A percentile compares a stretch with the other conserved stretches of the same genome.
Evolutionary conservation across 23 tunicate genomes (phyloP).

Genomic region (Clavelina lepadiformis): DNA sequence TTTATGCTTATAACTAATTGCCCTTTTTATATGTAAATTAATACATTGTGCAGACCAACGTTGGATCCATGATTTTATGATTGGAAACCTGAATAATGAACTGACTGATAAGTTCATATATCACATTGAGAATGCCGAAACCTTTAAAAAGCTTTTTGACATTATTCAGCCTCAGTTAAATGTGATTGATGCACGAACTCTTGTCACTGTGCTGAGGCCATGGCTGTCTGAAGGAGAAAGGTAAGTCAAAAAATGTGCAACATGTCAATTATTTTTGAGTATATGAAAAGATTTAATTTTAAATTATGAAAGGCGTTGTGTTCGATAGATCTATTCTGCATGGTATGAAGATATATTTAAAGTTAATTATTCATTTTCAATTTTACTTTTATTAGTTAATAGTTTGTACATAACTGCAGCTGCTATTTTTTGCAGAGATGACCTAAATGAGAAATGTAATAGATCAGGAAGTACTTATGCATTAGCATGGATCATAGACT

Average conservation of each 20-base stretch:
- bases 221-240: not conserved
- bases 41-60: not conserved
- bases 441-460: not conserved
- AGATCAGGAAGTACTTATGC: not conserved
- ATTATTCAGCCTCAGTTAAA: not conserved
- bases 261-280: too few species aligned
- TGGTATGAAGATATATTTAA: too few species aligned
- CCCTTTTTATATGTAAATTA: not conserved
- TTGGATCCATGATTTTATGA: constrained; percentile 13
- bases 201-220: not conserved
- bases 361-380: too few species aligned
- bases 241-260: too few species aligned
- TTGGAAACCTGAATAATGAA: not conserved
- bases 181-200: not conserved
- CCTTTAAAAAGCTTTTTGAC: not conserved
- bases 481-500: not conserved
- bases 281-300: too few species aligned
- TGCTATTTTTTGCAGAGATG: not conserved
- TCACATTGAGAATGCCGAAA: not conserved
- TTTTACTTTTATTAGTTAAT: not conserved
- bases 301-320: too few species aligned
- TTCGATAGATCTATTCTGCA: too few species aligned
- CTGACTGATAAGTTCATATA: not conserved
- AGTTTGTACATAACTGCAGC: not conserved
- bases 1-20: not conserved